Conservation (phyloP, 2,888 invertebrate genomes). For the Dorcus parallelipipedus region DNA sequence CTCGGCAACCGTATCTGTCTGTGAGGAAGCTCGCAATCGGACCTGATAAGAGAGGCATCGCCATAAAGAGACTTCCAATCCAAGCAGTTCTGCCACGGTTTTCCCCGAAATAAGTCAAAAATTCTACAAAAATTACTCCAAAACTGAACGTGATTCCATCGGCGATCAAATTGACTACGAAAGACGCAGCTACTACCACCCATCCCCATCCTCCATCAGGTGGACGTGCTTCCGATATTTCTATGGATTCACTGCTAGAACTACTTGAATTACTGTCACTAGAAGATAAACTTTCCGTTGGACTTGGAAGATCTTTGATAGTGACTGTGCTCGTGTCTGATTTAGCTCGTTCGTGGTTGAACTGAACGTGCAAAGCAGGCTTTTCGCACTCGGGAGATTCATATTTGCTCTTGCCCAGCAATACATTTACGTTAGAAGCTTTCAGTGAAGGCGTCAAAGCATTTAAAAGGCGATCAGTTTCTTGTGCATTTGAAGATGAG, state of each 20-base stretch:
- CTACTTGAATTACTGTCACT: slow-evolving; percentile 39
- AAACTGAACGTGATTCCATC: slow-evolving; percentile 92
- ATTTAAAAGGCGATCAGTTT: slow-evolving; percentile 23
- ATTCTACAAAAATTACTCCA: slow-evolving; percentile 84
- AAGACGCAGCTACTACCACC: slow-evolving; percentile 86
- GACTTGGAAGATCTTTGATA: slow-evolving; percentile 28
- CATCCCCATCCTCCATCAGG: slow-evolving; percentile 93
- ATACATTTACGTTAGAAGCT: background rate
- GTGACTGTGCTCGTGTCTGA: slow-evolving; percentile 25
- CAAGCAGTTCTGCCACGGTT: slow-evolving; percentile 85
- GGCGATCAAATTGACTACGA: slow-evolving; percentile 85
- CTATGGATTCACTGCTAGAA: slow-evolving; percentile 61
- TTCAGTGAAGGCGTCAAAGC: slow-evolving; percentile 16
- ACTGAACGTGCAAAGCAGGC: slow-evolving; percentile 57
- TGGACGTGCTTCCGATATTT: slow-evolving; percentile 65
- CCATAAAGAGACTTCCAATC: slow-evolving; percentile 88
- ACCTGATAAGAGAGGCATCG: slow-evolving; percentile 83
- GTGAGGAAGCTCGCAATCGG: slow-evolving; percentile 82
- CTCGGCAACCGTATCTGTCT: slow-evolving; percentile 78
- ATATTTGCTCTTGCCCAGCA: slow-evolving; percentile 10
- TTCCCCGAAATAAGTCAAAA: slow-evolving; percentile 79
- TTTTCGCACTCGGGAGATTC: slow-evolving; percentile 36
- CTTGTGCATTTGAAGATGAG: slow-evolving; percentile 10
- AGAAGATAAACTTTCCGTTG: slow-evolving; percentile 33
- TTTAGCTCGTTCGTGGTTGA: slow-evolving; percentile 46